Evolutionary conservation across 2,113 vertebrate genomes (phyloP), one percentile per base, ranked within the genome.

Genomic region (Callionymus lyra): DNA sequence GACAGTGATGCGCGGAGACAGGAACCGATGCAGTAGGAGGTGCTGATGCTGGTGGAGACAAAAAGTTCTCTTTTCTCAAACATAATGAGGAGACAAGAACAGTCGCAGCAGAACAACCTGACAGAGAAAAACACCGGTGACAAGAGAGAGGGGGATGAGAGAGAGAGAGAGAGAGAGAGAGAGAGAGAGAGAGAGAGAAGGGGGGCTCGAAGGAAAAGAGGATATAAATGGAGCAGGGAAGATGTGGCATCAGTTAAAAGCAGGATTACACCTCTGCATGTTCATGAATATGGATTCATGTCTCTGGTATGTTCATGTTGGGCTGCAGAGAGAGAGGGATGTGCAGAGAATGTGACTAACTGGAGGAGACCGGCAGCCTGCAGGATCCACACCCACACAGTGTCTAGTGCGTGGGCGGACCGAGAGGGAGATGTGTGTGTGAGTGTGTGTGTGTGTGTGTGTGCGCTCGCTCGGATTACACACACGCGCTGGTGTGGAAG

Each of bases 61-160:
- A 71, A 81, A 78, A 71, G 38, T 41, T 51, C 77, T 72, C 19
- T 70, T 73, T 56, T 75, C 57, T 55, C 68, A 50, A 77, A 80
- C 74, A 55, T 47, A 53, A 77, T 66, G 76, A 74, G 67, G 76
- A 74, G 67, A 79, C 58, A 68, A 54, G 55, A 63, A 53, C 36
- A 65, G 64, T 58, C 63, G 68, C 61, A 72, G 58, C 59, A 77
- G 49, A 59, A 53, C 38, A 72, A 61, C 34, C 44, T 59, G 64
- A 32, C 69, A 68, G 68, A 76, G 72, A 70, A 16, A 50, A 43
- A 50, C 16, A 41, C 42, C 31, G 44, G 19, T 1, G 35, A 44
- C 6, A 50, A 31, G 34, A 43, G 43, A 49, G 38, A 31, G 27
- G 34, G 41, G 16, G 42, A 12, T 32, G 38, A 14, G 14, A 19